phyloP scores from a whole-genome alignment of 2,113 vertebrate species.

The Brachirus orientalis region DNA sequence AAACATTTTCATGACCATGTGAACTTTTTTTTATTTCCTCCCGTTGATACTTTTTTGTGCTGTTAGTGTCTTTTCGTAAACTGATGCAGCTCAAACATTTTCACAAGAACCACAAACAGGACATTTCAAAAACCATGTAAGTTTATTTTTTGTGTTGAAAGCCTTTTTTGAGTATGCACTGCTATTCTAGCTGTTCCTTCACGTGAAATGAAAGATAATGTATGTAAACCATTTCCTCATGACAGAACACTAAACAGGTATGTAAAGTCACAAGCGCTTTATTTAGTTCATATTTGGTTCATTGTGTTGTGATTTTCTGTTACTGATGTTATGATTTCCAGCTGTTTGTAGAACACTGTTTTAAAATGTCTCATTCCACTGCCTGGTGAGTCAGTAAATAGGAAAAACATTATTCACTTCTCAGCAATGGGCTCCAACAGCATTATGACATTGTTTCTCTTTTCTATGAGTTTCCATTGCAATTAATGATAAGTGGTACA shows the following conservation, averaged over 20 bases:
- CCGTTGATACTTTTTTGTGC: not conserved
- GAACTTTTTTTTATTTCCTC: not conserved
- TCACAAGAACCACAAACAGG: no score
- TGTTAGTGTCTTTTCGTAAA: not conserved
- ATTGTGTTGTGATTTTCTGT: conserved; percentile 5
- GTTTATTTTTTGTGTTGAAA: no score
- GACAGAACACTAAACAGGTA: no score
- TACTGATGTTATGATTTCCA: conserved; percentile 16
- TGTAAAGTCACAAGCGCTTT: no score
- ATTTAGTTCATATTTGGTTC: not conserved
- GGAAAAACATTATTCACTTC: no score
- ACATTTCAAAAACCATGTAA: no score
- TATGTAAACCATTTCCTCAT: no score
- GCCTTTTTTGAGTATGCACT: no score
- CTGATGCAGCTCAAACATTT: not conserved
- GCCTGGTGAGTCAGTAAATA: conserved; percentile 40
- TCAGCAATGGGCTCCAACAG: no score
- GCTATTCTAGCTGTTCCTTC: no score
- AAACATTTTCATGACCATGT: not conserved
- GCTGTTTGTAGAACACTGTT: no score
- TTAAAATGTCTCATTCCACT: conserved; percentile 36
- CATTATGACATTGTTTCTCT: conserved; percentile 25
- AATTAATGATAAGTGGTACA: not conserved
- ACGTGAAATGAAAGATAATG: no score
- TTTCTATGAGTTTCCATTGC: conserved; percentile 27